phyloP scores from a whole-genome alignment of 1,140 invertebrate species.

The Riptortus pedestris region DNA sequence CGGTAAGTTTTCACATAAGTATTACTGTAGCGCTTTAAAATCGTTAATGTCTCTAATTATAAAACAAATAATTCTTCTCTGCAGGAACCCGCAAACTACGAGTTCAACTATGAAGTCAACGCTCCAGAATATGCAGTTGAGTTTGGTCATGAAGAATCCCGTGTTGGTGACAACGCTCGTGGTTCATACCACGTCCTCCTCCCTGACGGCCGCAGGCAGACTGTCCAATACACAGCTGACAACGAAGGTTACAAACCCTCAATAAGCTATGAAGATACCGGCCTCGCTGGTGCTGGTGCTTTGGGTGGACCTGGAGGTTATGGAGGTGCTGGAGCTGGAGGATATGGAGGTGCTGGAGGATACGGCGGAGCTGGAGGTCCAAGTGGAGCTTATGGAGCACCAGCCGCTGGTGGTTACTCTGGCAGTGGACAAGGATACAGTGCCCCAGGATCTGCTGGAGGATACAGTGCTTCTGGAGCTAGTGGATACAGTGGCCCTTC shows the following conservation, averaged over 20 bases:
- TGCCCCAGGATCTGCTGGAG: slow-evolving; percentile 9
- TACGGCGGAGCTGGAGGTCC: slow-evolving; percentile 6
- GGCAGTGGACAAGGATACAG: too few relatives aligned
- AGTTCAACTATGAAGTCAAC: slow-evolving; percentile 74
- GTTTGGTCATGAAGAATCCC: slow-evolving; percentile 69
- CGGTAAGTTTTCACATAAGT: slow-evolving; percentile 4
- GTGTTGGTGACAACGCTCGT: slow-evolving; percentile 64
- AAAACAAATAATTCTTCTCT: neutral
- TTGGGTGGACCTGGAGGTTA: neutral
- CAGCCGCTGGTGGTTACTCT: slow-evolving; percentile 2
- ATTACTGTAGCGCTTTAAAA: neutral
- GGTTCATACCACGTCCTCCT: slow-evolving; percentile 75
- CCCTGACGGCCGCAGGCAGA: slow-evolving; percentile 74
- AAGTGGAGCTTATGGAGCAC: neutral
- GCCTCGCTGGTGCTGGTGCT: slow-evolving; percentile 3
- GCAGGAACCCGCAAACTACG: slow-evolving; percentile 42
- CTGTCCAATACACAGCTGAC: slow-evolving; percentile 73
- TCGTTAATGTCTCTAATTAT: too few relatives aligned
- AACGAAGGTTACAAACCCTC: slow-evolving; percentile 68
- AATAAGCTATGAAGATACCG: slow-evolving; percentile 55
- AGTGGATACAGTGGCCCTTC: neutral
- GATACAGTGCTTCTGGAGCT: too few relatives aligned
- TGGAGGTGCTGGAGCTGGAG: neutral
- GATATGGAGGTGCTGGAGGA: slow-evolving; percentile 4
- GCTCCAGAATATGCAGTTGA: slow-evolving; percentile 62